phyloP scores from a whole-genome alignment of 2,797 vertebrate species.

The Menidia menidia region DNA sequence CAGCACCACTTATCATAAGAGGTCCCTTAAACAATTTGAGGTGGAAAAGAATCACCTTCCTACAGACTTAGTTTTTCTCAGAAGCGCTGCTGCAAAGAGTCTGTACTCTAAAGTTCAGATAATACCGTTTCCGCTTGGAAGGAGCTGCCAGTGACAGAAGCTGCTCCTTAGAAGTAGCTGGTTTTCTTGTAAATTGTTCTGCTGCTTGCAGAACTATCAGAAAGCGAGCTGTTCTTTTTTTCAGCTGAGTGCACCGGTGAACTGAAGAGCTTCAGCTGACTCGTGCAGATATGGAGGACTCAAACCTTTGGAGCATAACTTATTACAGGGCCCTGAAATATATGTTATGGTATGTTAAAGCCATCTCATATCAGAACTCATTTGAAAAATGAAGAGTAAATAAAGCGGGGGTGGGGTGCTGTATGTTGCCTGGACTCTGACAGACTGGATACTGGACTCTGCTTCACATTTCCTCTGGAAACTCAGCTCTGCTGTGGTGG shows the following conservation, averaged over 20 bases:
- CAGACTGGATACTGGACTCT: not conserved
- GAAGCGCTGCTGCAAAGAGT: slow-evolving; percentile 2
- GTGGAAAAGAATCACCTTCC: not conserved
- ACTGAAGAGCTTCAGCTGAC: too few relatives aligned
- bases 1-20: not conserved
- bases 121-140: not conserved
- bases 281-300: too few relatives aligned
- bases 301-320: not conserved
- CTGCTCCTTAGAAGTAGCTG: slow-evolving; percentile 1
- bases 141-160: not conserved
- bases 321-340: not conserved
- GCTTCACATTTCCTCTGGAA: not conserved
- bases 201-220: not conserved
- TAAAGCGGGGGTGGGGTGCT: too few relatives aligned
- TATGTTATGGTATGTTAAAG: not conserved
- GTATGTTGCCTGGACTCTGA: not conserved
- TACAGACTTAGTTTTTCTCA: not conserved
- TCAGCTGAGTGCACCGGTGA: too few relatives aligned
- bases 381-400: not conserved
- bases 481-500: not conserved
- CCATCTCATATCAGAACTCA: not conserved
- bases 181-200: slow-evolving; percentile 13
- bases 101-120: not conserved
- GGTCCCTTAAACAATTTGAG: too few relatives aligned
- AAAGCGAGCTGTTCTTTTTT: not conserved